phyloP scores from a whole-genome alignment of 2,888 invertebrate genomes.

The Drosophila eohydei region DNA sequence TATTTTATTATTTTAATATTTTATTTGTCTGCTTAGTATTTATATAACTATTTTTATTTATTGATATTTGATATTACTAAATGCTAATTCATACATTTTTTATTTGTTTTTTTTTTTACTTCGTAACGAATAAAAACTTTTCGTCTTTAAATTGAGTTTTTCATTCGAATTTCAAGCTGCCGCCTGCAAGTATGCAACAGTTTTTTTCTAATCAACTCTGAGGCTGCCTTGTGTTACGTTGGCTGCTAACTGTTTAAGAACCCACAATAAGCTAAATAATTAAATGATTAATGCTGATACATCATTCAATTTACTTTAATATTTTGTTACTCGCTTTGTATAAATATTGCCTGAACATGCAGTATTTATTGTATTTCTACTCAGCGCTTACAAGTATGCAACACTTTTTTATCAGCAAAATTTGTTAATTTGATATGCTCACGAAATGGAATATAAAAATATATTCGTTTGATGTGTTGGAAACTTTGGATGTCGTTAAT shows the following conservation, averaged over 20 bases:
- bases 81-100: constrained; percentile 42
- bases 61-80: constrained; percentile 56
- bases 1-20: constrained; percentile 6
- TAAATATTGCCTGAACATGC: neutral
- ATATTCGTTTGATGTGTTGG: no score
- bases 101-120: constrained; percentile 24
- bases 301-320: neutral
- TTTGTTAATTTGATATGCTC: neutral
- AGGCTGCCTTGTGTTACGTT: neutral
- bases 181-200: constrained; percentile 3
- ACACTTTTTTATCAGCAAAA: neutral
- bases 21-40: constrained; percentile 38
- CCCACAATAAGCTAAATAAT: neutral
- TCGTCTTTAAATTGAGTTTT: constrained; percentile 7
- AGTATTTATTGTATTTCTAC: neutral
- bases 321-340: neutral
- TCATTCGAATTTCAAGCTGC: neutral
- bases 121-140: constrained; percentile 29
- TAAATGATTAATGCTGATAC: accelerated
- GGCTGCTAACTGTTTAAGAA: no score
- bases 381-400: neutral
- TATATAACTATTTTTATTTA: constrained; percentile 53
- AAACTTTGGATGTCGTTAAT: no score
- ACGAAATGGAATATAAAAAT: no score
- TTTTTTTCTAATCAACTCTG: neutral